These are phyloP conservation scores for Adineta ricciae DNA, from an alignment of 2,888 invertebrate genomes.

Conservation along the genomic window DNA sequence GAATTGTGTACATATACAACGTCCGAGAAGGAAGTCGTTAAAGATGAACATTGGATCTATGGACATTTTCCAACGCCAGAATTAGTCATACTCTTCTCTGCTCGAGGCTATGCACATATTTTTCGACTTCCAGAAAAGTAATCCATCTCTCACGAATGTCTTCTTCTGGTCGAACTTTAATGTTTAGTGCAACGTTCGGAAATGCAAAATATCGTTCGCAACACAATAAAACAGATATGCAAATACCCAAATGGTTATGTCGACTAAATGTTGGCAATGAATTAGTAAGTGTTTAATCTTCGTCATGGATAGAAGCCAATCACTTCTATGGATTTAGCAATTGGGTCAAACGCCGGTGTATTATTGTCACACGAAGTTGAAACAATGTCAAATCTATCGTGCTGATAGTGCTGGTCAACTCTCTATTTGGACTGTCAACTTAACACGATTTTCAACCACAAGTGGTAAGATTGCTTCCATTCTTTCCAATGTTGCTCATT, in stretches of 20 bases:
- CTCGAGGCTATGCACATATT: constrained; percentile 85
- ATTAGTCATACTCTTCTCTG: constrained; percentile 83
- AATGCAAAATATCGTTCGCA: constrained; percentile 40
- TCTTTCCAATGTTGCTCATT: background rate
- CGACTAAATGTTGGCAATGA: background rate
- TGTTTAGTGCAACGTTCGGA: constrained; percentile 58
- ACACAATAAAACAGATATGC: constrained; percentile 16
- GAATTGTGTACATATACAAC: constrained; percentile 80
- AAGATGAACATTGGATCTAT: constrained; percentile 71
- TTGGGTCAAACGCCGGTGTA: background rate
- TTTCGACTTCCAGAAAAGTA: constrained; percentile 91
- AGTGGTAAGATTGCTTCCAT: background rate
- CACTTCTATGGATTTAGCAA: background rate
- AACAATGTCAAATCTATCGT: constrained; percentile 3
- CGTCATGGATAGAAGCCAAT: background rate
- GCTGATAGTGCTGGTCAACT: background rate
- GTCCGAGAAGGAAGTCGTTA: constrained; percentile 60
- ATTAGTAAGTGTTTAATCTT: background rate
- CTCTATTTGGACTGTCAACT: background rate
- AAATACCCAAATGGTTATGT: constrained; percentile 8
- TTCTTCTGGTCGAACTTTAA: constrained; percentile 36
- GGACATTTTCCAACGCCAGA: constrained; percentile 86
- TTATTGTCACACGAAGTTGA: background rate
- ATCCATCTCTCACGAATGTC: constrained; percentile 47
- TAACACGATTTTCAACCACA: background rate